Conservation (phyloP, 2,113 vertebrate species). For the Lophotis ruficrista region DNA sequence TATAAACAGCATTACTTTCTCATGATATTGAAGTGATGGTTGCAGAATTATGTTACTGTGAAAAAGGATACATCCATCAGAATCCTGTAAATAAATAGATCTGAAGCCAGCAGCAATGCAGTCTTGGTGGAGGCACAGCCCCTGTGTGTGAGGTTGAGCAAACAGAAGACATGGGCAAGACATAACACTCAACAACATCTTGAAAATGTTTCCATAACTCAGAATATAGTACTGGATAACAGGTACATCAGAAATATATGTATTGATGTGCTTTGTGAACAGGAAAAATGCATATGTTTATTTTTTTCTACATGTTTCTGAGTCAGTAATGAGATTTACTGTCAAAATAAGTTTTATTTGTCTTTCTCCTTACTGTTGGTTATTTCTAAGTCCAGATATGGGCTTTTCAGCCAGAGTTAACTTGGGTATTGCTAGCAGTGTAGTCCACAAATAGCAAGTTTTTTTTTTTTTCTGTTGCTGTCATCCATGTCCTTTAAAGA, state of each 20-base stretch:
- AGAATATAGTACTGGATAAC: neutral
- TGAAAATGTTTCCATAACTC: neutral
- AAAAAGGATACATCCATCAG: neutral
- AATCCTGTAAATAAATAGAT: neutral
- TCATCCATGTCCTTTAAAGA: neutral
- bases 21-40: neutral
- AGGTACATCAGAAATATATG: neutral
- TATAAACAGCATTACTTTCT: neutral
- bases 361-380: neutral
- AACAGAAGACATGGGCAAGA: neutral
- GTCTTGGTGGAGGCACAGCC: neutral
- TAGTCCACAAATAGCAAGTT: neutral
- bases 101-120: neutral
- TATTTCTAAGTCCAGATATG: neutral
- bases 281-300: neutral
- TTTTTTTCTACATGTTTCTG: neutral
- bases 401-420: neutral
- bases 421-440: neutral
- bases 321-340: neutral
- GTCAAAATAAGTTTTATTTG: neutral
- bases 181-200: neutral
- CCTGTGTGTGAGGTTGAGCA: neutral
- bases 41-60: neutral
- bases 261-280: neutral
- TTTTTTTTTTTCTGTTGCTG: neutral